Evolutionary conservation across 2,797 vertebrate species (phyloP).

Genomic region (Silurus aristotelis): DNA sequence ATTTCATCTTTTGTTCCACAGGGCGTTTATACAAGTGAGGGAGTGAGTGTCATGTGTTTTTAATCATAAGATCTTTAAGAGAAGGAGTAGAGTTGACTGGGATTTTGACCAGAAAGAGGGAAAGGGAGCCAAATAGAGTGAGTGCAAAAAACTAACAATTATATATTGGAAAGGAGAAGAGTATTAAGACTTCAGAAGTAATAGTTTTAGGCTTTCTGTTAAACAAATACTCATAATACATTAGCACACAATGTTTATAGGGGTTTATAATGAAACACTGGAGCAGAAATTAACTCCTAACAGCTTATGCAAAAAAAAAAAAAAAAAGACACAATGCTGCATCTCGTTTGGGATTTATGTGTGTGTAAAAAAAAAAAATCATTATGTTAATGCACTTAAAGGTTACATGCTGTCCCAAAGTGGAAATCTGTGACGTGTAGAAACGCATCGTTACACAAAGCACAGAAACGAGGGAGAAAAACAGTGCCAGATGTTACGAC

Average conservation of each 20-base stretch:
- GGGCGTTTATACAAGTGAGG: background rate
- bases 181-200: background rate
- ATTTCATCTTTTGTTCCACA: slow-evolving; percentile 17
- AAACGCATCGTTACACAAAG: slow-evolving; percentile 3
- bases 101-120: background rate
- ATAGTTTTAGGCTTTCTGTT: background rate
- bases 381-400: background rate
- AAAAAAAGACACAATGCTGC: background rate
- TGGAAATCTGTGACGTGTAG: background rate
- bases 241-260: background rate
- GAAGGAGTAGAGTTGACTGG: slow-evolving; percentile 4
- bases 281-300: background rate
- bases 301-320: no score
- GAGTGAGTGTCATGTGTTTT: slow-evolving; percentile 14
- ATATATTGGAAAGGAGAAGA: background rate
- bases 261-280: background rate
- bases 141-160: background rate
- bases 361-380: background rate
- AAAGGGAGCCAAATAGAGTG: background rate
- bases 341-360: background rate
- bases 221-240: background rate
- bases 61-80: slow-evolving; percentile 4
- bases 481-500: background rate
- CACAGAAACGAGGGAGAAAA: background rate
- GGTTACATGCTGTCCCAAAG: background rate